Evolutionary conservation across 2,797 vertebrate species (phyloP), one percentile per base, ranked within the genome.

Genomic region (Neosalanx taihuensis): DNA sequence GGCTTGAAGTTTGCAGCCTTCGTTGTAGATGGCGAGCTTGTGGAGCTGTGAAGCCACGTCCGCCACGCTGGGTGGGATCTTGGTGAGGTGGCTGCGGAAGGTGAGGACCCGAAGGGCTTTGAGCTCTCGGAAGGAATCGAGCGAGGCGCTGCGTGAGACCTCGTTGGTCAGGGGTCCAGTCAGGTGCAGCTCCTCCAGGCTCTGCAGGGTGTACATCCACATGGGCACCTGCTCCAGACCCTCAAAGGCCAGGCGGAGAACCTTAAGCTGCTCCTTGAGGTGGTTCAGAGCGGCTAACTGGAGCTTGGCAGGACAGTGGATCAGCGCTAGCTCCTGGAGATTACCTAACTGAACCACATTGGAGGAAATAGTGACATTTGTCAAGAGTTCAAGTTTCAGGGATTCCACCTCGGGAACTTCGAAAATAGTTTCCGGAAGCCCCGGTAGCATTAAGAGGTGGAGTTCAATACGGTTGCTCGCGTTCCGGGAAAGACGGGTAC

Each of bases 371-470:
- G 85, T 92, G 60, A 94, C 83, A 1, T 96, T 95, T 7, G 86
- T 89, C 0, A 96, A 86, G 71, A 93, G 90, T 75, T 97, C 96
- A 67, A 97, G 89, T 78, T 94, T 94, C 58, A 97, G 91, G 0
- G 95, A 93, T 74, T 97, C 92, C 6, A 94, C 35, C 78, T 96
- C 96, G 0, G 86, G 53, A 41, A 97, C 75, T 66, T 97, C 94
- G 29, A 95, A 97, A 35, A 95, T 89, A 0, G 95, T 94, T 79
- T 96, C 95, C 0, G 96, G 96, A 62, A 97, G 90, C 0, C 95
- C 95, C 0, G 93, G 90, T 26, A 97, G 80, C 93, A 94, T 94
- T 57, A 93, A 87, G 67, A 97, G 88, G 51, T 93, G 93, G 37
- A 97, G 89, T 81, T 97, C 96, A 20, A 94, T 67, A 1, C 80